Conservation (phyloP, 2,113 vertebrate genomes). For the Hippopotamus amphibius region DNA sequence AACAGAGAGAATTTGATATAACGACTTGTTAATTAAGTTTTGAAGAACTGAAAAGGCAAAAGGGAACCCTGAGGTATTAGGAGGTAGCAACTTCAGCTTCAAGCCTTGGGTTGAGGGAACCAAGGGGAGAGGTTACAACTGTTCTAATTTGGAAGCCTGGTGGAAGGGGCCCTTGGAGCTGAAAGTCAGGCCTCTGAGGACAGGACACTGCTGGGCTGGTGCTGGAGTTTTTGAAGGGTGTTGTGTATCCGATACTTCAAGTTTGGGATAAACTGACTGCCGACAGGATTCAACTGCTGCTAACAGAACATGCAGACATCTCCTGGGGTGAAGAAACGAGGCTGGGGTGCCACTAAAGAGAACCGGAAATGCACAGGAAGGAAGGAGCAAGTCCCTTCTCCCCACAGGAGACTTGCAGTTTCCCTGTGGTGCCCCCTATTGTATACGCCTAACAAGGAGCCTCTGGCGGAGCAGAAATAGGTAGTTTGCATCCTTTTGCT, state of each 20-base stretch:
- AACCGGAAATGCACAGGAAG: background rate
- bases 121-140: background rate
- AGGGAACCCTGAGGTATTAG: background rate
- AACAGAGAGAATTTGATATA: background rate
- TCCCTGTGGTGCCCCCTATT: background rate
- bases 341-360: too few species aligned
- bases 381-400: background rate
- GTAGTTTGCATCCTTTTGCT: background rate
- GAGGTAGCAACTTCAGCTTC: background rate
- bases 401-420: accelerated
- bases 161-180: background rate
- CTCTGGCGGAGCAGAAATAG: background rate
- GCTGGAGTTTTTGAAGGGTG: background rate
- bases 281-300: background rate
- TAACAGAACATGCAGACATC: background rate
- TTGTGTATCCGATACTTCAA: background rate
- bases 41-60: background rate
- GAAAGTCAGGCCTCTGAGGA: background rate
- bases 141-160: background rate
- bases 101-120: background rate
- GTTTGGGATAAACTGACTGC: background rate
- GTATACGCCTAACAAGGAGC: background rate
- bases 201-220: background rate
- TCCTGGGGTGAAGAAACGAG: background rate
- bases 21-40: background rate